Evolutionary conservation across 2,797 vertebrate species (phyloP), one percentile per base, ranked within the genome.

Genomic region (Sebastolobus alascanus): DNA sequence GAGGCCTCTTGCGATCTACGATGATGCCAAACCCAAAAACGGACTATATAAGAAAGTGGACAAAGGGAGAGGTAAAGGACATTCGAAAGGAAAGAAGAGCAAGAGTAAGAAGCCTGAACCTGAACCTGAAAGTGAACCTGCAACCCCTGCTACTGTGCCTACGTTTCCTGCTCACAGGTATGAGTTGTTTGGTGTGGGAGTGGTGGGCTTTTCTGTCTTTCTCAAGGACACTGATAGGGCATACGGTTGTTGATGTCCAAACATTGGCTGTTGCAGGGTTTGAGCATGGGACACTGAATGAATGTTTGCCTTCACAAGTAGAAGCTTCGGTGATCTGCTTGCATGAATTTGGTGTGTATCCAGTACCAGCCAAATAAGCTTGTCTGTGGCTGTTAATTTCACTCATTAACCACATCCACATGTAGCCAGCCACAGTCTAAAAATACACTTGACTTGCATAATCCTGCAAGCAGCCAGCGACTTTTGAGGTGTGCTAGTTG

Each of bases 91-190:
- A 84, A 97, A 97, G 86, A 96, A 96, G 58, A 97, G 94, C 82
- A 89, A 94, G 4, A 90, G 94, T 87, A 87, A 93, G 4, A 93
- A 94, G 80, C 85, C 91, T 2, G 97, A 98, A 84, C 94, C 96
- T 10, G 96, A 96, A 73, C 88, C 95, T 38, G 93, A 93, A 73
- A 87, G 55, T 59, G 91, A 93, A 71, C 94, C 89, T 70, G 89
- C 95, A 79, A 95, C 95, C 1, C 92, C 96, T 0, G 95, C 95
- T 83, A 93, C 95, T 59, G 96, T 97, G 69, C 97, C 98, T 66
- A 96, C 95, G 72, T 98, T 99, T 73, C 97, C 98, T 74, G 94
- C 96, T 56, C 96, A 99, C 92, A 99, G 98, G 99, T 99, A 96
- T 90, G 94, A 43, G 35, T 22, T 59, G 18, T 8, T 22, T 22